phyloP scores from a whole-genome alignment of 2,888 invertebrate genomes.

The Pterostichus madidus region DNA sequence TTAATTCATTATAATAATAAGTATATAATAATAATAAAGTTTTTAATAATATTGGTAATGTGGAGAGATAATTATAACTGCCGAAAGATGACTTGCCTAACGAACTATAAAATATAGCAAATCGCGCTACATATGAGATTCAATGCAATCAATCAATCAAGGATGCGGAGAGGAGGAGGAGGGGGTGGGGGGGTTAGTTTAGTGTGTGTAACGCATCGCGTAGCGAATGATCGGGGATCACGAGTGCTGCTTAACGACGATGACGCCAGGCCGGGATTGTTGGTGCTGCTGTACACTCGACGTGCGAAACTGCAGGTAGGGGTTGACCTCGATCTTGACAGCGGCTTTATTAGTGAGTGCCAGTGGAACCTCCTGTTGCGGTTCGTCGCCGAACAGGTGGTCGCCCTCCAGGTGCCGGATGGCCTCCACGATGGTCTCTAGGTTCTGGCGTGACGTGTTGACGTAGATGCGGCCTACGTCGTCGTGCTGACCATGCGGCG shows the following conservation, averaged over 20 bases:
- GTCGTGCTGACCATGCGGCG: constrained; percentile 71
- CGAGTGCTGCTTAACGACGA: constrained; percentile 91
- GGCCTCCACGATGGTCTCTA: constrained; percentile 99
- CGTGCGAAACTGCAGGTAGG: constrained; percentile 82
- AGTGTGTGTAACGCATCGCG: constrained; percentile 66
- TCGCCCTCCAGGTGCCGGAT: constrained; percentile 98
- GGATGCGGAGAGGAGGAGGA: too few relatives aligned
- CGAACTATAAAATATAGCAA: constrained; percentile 15
- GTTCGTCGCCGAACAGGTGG: constrained; percentile 91
- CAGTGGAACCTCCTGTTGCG: constrained; percentile 79
- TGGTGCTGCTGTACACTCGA: constrained; percentile 77
- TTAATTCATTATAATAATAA: constrained; percentile 48
- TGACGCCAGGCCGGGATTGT: constrained; percentile 92
- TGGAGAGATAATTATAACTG: constrained; percentile 54
- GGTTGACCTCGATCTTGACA: constrained; percentile 80
- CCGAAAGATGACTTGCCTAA: constrained; percentile 53
- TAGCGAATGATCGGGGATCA: constrained; percentile 81
- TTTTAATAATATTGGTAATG: constrained; percentile 62
- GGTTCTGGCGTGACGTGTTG: constrained; percentile 93
- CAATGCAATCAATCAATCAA: background rate
- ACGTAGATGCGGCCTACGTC: constrained; percentile 81
- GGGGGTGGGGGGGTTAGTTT: constrained; percentile 65
- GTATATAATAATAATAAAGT: constrained; percentile 16
- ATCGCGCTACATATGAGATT: constrained; percentile 30
- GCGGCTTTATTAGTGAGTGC: constrained; percentile 75